Base-by-base conservation (phyloP, 2,888 invertebrate species). In the Agrotis exclamationis region DNA sequence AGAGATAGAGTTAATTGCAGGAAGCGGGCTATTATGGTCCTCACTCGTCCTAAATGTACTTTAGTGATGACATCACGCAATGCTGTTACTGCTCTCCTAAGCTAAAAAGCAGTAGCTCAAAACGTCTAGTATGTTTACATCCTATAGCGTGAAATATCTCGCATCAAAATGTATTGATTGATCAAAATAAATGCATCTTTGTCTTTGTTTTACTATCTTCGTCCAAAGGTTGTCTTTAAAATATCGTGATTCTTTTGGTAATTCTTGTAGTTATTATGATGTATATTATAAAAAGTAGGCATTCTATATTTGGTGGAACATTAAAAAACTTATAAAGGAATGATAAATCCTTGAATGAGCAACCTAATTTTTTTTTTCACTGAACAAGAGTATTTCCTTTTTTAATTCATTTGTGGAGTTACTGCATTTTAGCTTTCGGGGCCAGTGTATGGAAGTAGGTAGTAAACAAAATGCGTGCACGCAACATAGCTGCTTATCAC, bases 1-100 rank as follows among this genome's bases (percentile, higher is more conserved):
- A 63, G 50, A 65, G 60, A 74, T 74, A 65, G 72, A 76, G 20
- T 68, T 80, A 79, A 76, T 76, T 79, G 67, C 67, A 80, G 79
- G 80, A 79, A 65, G 58, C 63, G 28, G 58, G 16, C 72, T 76
- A 72, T 79, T 76, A 72, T n/a, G 62, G 72, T 62, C 53, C 57
- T 67, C 63, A 2, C 14, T 45, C 54, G 59, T 66, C 67, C 76
- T 72, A 68, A 68, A 72, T 76, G 62, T 63, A 62, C 45, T 80
- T 80, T 71, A 59, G 24, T 33, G 20, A 64, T 78, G 62, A 78
- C 63, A 44, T 69, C 77, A 74, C 51, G 24, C 28, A 28, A 22
- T 58, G 48, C 39, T 56, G 56, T 56, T 56, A 56, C 33, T 56
- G 33, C 33, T 33, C 13, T 56, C 33, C 0, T 56, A 9, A 18